Evolutionary conservation across 1,140 invertebrate genomes (phyloP), one percentile per base, ranked within the genome.

Genomic region (Aphis gossypii): DNA sequence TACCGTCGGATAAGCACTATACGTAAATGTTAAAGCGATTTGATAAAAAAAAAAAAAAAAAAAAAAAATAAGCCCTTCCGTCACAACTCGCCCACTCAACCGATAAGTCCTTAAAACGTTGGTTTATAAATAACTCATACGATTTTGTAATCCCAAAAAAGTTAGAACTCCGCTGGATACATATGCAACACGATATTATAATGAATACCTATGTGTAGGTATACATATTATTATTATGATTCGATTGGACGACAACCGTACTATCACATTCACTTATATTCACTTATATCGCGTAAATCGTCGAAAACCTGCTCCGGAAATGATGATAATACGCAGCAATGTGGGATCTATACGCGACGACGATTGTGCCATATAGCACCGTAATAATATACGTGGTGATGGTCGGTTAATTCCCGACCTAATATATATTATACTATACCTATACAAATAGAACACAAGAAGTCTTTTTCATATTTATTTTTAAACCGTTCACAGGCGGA

Each of bases 391-490:
- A 11, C 44, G n/a, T 60, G n/a, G 89, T 56, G 89, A 90, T 44
- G 54, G 89, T 68, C 89, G 89, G 56, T 90, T 90, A 60, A 68
- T 60, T 90, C 21, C 8, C 38, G 21, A 41, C 88, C 87, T 20
- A 38, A 51, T 14, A 23, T 20, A 5, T 35, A 54, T 23, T 76
- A 76, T n/a, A n/a, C n/a, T 76, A 20, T 76, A n/a, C 14, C 30
- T n/a, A 68, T 76, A 18, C 30, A n/a, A 14, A 18, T 35, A 35
- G 89, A 38, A 56, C 54, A 90, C 88, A 90, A 90, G 9, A 41
- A 41, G 88, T 60, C 21, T 90, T 90, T 90, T 90, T 90, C 23
- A 44, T 90, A 56, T 92, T 93, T 93, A 93, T 93, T 93, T 93
- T 56, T 93, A 93, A 93, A 86, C 41, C 76, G 25, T 38, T 14